Conservation (phyloP, 2,888 invertebrate genomes). For the Platycnemis pennipes region DNA sequence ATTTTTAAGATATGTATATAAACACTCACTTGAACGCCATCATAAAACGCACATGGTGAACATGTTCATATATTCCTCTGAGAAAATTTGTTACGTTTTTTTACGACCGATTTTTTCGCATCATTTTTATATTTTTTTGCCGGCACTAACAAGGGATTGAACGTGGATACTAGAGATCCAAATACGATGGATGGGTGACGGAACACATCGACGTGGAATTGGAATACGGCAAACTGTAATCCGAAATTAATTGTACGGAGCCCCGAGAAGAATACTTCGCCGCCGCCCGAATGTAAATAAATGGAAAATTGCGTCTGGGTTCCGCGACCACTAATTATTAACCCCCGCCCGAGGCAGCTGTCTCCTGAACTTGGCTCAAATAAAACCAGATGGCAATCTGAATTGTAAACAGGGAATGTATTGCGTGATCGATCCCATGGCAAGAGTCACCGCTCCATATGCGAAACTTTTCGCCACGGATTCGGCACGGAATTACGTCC, state of each 20-base stretch:
- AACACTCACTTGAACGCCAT: no score
- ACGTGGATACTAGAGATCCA: no score
- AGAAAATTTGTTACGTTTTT: no score
- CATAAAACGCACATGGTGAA: no score
- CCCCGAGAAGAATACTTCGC: background rate
- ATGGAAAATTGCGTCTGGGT: background rate
- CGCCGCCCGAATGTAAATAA: background rate
- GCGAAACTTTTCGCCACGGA: background rate
- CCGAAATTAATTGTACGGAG: background rate
- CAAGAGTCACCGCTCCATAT: background rate
- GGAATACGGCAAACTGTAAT: background rate
- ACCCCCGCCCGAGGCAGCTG: background rate
- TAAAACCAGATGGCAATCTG: slow-evolving; percentile 47
- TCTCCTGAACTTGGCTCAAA: slow-evolving; percentile 5
- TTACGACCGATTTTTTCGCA: no score
- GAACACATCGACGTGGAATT: background rate
- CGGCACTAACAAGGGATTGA: no score
- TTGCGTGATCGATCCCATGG: slow-evolving; percentile 19
- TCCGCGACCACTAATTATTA: background rate
- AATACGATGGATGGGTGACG: no score
- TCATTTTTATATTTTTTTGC: no score
- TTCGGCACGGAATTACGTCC: background rate
- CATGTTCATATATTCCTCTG: no score
- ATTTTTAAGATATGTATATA: no score
- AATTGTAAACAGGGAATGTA: background rate